A percentile compares a stretch with the other conserved stretches of the same genome.
These are phyloP conservation scores for Drosophila nr. perissopoda DNA, from an alignment of 2,888 invertebrate species.

Conservation along the genomic window DNA sequence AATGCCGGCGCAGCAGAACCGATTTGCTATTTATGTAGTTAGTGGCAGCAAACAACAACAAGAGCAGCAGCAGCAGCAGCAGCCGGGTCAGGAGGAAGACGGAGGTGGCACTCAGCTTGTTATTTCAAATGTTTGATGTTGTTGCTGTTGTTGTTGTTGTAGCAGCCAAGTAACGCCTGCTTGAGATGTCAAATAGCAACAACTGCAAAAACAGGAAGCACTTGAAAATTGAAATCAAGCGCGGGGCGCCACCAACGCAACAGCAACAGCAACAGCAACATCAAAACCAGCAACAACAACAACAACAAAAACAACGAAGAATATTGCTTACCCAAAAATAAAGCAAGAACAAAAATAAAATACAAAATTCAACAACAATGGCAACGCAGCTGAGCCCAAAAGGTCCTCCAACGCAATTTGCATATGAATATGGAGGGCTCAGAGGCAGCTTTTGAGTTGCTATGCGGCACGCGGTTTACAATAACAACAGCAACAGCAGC, in stretches of 20 bases:
- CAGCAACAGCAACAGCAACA: constrained; percentile 36
- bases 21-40: constrained; percentile 69
- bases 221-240: constrained; percentile 78
- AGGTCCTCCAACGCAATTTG: constrained; percentile 75
- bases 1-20: constrained; percentile 62
- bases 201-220: constrained; percentile 67
- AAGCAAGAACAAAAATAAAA: constrained; percentile 7
- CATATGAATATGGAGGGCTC: constrained; percentile 72
- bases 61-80: not conserved
- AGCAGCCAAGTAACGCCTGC: constrained; percentile 70
- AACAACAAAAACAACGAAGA: constrained; percentile 27
- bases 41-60: constrained; percentile 26
- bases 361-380: constrained; percentile 36
- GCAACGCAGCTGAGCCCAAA: constrained; percentile 58
- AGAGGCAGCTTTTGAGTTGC: constrained; percentile 55
- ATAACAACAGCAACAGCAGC: constrained; percentile 26
- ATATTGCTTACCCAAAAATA: constrained; percentile 25
- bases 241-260: constrained; percentile 67
- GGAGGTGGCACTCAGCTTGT: constrained; percentile 60
- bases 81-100: not conserved
- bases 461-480: constrained; percentile 50
- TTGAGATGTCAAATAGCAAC: constrained; percentile 75
- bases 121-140: constrained; percentile 69
- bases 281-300: constrained; percentile 29
- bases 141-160: constrained; percentile 34